A percentile compares a stretch with the other conserved stretches of the same genome.
Conservation (phyloP, 2,797 vertebrate genomes). For the Gadopsis marmoratus region DNA sequence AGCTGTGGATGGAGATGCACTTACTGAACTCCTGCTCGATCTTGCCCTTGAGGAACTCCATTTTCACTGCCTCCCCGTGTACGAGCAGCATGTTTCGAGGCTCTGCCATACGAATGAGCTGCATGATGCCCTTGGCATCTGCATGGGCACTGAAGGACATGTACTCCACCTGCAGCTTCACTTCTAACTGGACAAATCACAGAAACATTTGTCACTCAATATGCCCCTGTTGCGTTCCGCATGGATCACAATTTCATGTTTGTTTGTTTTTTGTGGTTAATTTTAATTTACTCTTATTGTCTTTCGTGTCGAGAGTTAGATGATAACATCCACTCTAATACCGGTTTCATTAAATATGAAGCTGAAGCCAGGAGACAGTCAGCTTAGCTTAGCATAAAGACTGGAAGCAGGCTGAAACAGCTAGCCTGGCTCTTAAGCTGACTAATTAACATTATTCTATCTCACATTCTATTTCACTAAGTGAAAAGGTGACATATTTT, state of each 20-base stretch:
- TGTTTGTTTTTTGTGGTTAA: background rate
- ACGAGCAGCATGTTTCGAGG: conserved; percentile 93
- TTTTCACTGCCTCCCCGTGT: conserved; percentile 96
- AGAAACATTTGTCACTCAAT: background rate
- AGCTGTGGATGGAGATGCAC: conserved; percentile 47
- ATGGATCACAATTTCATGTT: background rate
- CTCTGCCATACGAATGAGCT: conserved; percentile 97
- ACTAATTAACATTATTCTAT: background rate
- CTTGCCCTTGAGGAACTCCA: conserved; percentile 98
- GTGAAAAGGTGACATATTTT: background rate
- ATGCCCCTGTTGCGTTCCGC: background rate
- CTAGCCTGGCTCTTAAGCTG: background rate
- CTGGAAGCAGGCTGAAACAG: background rate
- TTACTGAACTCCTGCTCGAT: conserved; percentile 97
- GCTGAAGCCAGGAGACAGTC: background rate
- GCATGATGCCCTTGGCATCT: conserved; percentile 99
- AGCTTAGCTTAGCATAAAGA: background rate
- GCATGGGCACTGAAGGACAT: conserved; percentile 99
- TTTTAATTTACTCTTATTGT: background rate
- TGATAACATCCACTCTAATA: background rate
- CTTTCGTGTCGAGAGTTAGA: background rate
- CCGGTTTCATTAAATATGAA: background rate
- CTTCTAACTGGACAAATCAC: conserved; percentile 84
- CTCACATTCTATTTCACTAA: background rate
- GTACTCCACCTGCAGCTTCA: conserved; percentile 99